phyloP scores from a whole-genome alignment of 2,113 vertebrate species.

The Scartelaos histophorus region DNA sequence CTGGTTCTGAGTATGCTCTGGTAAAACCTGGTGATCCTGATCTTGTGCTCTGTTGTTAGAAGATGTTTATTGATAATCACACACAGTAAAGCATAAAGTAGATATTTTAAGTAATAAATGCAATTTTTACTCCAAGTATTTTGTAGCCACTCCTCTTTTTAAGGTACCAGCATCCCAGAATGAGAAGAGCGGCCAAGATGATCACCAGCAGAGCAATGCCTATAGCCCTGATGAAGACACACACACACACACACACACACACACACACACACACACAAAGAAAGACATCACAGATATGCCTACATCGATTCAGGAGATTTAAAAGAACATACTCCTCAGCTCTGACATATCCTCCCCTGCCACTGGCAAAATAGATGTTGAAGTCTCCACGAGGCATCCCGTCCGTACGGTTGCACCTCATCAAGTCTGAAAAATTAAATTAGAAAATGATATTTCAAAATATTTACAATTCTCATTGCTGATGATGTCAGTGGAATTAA shows the following conservation, averaged over 20 bases:
- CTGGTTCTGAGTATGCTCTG: slow-evolving; percentile 67
- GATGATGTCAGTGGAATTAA: neutral
- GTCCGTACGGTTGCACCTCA: slow-evolving; percentile 56
- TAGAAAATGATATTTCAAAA: neutral
- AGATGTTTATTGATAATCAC: neutral
- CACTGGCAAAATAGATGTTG: slow-evolving; percentile 77
- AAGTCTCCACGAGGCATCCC: slow-evolving; percentile 78
- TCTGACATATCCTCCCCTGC: slow-evolving; percentile 66
- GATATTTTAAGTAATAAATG: neutral
- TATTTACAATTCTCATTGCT: neutral
- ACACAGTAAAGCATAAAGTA: neutral
- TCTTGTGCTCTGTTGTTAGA: slow-evolving; percentile 50
- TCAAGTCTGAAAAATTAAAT: slow-evolving; percentile 54
- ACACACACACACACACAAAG: too few species aligned
- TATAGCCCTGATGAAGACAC: slow-evolving; percentile 78
- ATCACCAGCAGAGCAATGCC: slow-evolving; percentile 86
- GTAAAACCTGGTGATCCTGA: slow-evolving; percentile 54
- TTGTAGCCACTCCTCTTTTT: slow-evolving; percentile 87
- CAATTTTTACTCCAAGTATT: slow-evolving; percentile 81
- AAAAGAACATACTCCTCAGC: slow-evolving; percentile 74
- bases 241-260: too few species aligned
- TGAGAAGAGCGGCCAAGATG: slow-evolving; percentile 83
- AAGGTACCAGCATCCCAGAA: slow-evolving; percentile 91
- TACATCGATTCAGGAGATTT: neutral
- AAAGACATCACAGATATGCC: neutral